Base-by-base conservation (phyloP, 2,113 vertebrate genomes). In the Xerus inauris region DNA sequence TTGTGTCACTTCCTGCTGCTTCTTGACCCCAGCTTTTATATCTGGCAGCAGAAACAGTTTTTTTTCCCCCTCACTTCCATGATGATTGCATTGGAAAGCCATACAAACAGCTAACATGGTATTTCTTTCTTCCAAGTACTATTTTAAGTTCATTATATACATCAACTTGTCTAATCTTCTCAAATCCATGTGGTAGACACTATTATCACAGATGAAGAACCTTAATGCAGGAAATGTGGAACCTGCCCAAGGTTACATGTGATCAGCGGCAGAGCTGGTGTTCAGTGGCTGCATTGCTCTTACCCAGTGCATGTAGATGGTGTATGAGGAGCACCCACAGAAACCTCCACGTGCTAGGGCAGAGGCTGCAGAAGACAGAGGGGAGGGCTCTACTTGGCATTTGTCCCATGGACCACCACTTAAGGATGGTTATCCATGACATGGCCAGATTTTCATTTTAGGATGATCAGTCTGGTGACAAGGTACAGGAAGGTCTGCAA, bases 281-380 rank as follows among this genome's bases (percentile, higher is more conserved):
- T 57, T 40, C 40, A 57, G 30, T 28, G 57, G 11, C 47, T 5
- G 1, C 28, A 32, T 10, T 30, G 1, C 9, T 88, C n/a, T 45
- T 59, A 59, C 19, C 35, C 35, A 13, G 32, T 9, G 77, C 40
- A 7, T 14, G 3, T 4, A 26, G 51, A 4, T 9, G 51, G 54
- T 9, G 5, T 8, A 7, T 14, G 17, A 1, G 4, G 22, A 49
- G 28, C 4, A 8, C 40, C 6, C 1, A 10, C 26, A 54, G 14
- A 73, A 2, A 8, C 2, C 42, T 38, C 28, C 32, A 2, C 0
- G 1, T 1, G 0, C 28, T 0, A 8, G 75, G 32, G 16, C 42
- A 24, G 30, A 73, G 28, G 6, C 32, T 35, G 47, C 26, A 57
- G 59, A 20, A 45, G 30, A 5, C 82, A 5, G 20, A 40, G 20